Conservation (phyloP, 2,113 vertebrate genomes). For the Amblyornis subalaris region DNA sequence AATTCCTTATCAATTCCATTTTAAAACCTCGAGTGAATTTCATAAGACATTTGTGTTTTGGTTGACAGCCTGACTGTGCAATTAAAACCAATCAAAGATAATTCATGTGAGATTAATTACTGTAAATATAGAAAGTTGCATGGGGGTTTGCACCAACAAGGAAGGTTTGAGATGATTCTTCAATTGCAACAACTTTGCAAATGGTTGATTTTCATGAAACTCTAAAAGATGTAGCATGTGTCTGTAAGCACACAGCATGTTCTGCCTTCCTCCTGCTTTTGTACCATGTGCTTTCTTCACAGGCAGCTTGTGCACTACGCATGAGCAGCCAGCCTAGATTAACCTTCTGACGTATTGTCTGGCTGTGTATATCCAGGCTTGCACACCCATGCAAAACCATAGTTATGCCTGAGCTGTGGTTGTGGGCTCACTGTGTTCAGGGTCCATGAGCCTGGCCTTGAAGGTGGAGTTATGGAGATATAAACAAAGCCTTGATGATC, state of each 20-base stretch:
- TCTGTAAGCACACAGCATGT: background rate
- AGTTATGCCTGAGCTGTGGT: background rate
- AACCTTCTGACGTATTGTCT: background rate
- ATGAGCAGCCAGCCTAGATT: background rate
- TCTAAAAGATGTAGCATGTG: rapidly evolving
- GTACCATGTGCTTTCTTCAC: background rate
- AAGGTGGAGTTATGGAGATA: background rate
- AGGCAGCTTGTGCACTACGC: background rate
- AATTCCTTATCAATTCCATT: background rate
- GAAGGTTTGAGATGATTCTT: background rate
- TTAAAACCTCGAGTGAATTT: background rate
- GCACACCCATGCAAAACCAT: background rate
- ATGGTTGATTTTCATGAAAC: background rate
- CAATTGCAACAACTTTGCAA: background rate
- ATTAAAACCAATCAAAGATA: background rate
- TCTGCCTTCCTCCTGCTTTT: background rate
- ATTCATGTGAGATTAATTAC: constrained; percentile 24
- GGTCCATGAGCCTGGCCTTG: background rate
- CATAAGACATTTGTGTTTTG: background rate
- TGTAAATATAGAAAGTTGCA: background rate
- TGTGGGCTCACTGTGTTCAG: background rate
- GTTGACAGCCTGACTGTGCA: background rate
- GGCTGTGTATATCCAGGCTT: background rate
- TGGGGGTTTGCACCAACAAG: background rate
- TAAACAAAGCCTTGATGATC: background rate